phyloP scores from a whole-genome alignment of 2,113 vertebrate species.

The Cheirogaleus medius region DNA sequence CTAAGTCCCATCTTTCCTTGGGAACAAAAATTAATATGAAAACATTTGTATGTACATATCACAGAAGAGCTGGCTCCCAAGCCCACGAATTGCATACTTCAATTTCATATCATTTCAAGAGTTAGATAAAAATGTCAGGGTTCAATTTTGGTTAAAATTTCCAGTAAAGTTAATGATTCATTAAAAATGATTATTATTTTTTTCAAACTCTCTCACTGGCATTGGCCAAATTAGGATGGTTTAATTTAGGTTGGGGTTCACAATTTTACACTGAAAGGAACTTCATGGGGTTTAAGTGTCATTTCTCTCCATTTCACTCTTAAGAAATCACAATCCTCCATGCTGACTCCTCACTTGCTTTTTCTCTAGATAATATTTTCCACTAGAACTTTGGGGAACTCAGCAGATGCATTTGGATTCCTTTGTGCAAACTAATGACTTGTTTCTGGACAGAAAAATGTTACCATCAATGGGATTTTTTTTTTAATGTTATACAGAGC shows the following conservation, averaged over 20 bases:
- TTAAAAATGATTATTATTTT: background rate
- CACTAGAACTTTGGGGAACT: slow-evolving; percentile 69
- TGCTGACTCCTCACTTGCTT: slow-evolving; percentile 51
- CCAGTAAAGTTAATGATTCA: background rate
- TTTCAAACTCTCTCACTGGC: background rate
- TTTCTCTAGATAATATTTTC: slow-evolving; percentile 63
- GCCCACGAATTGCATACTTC: background rate
- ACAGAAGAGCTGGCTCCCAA: background rate
- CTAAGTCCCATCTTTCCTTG: background rate
- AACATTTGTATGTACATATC: background rate
- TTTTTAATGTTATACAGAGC: slow-evolving; percentile 75
- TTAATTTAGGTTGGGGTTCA: background rate
- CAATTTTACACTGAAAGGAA: background rate
- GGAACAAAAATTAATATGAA: background rate
- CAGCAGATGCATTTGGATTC: slow-evolving; percentile 79
- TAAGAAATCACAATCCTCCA: slow-evolving; percentile 61
- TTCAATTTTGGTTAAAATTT: background rate
- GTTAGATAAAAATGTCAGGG: background rate
- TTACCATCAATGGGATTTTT: slow-evolving; percentile 79
- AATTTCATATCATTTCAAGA: background rate
- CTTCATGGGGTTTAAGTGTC: slow-evolving; percentile 55
- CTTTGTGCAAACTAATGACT: slow-evolving; percentile 84
- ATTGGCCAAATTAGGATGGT: background rate
- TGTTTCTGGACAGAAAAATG: slow-evolving; percentile 84
- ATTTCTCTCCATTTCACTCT: slow-evolving; percentile 58